A percentile compares a stretch with the other conserved stretches of the same genome.
phyloP scores from a whole-genome alignment of 1,140 invertebrate species.

The Drosophila littoralis region DNA sequence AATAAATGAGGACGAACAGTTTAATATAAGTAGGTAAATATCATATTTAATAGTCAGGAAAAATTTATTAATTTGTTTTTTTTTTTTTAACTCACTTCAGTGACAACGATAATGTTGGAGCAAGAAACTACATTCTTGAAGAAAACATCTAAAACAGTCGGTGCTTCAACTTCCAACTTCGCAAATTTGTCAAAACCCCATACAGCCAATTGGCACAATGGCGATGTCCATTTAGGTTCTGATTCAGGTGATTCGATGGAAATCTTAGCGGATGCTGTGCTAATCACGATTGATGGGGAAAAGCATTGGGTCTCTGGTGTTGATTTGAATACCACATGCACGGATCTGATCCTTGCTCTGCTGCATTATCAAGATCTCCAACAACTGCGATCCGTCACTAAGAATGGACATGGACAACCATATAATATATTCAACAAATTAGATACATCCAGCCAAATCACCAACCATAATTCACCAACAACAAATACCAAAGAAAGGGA shows the following conservation, averaged over 20 bases:
- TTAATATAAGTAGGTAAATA: no score
- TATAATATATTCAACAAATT: not conserved
- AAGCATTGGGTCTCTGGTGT: constrained; percentile 92
- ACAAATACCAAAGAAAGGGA: constrained; percentile 56
- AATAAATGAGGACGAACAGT: no score
- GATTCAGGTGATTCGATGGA: constrained; percentile 84
- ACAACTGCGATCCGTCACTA: constrained; percentile 1
- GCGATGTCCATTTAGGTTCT: constrained; percentile 59
- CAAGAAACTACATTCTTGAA: constrained; percentile 13
- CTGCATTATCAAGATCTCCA: constrained; percentile 68
- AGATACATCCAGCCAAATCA: constrained; percentile 23
- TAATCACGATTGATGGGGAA: constrained; percentile 90
- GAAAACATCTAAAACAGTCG: constrained; percentile 18
- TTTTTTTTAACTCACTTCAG: not conserved
- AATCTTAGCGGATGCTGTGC: constrained; percentile 87
- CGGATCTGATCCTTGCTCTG: constrained; percentile 90
- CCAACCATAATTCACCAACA: constrained; percentile 30
- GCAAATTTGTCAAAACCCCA: not conserved
- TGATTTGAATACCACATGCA: constrained; percentile 90
- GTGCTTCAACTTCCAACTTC: constrained; percentile 1
- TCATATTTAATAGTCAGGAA: no score
- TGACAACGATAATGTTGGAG: constrained; percentile 36
- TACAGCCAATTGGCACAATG: constrained; percentile 5
- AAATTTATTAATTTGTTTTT: not conserved
- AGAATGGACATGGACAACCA: not conserved